These are phyloP conservation scores for Rhyacophila evoluta DNA, from an alignment of 2,888 invertebrate species.

Conservation along the genomic window DNA sequence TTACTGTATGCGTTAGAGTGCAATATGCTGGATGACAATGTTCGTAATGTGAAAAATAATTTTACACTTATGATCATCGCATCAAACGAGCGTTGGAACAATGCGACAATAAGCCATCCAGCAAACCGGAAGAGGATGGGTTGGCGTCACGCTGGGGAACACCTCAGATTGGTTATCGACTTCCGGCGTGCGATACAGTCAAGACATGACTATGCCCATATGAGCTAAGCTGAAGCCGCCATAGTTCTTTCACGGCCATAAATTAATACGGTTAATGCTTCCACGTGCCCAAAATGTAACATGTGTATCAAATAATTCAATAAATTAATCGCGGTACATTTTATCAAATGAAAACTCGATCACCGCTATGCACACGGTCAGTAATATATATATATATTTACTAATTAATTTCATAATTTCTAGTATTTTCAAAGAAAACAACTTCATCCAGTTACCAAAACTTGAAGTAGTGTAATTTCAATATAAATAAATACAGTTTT, in stretches of 20 bases:
- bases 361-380: no score
- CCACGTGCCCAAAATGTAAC: not conserved
- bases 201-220: conserved; percentile 19
- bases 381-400: no score
- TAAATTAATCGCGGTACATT: no score
- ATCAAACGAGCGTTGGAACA: conserved; percentile 31
- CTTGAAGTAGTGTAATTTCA: no score
- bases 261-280: not conserved
- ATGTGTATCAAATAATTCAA: not conserved
- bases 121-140: conserved; percentile 38
- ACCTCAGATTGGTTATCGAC: conserved; percentile 39
- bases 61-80: conserved; percentile 10
- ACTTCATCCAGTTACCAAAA: no score
- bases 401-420: no score
- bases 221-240: not conserved
- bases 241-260: conserved; percentile 15
- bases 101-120: conserved; percentile 32
- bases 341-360: no score
- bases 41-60: not conserved
- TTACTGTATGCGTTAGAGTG: not conserved
- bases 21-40: not conserved
- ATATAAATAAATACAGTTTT: no score
- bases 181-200: conserved; percentile 33
- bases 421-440: no score
- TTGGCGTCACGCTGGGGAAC: conserved; percentile 25